phyloP scores from a whole-genome alignment of 2,888 invertebrate genomes.

The Caenorhabditis sp. region DNA sequence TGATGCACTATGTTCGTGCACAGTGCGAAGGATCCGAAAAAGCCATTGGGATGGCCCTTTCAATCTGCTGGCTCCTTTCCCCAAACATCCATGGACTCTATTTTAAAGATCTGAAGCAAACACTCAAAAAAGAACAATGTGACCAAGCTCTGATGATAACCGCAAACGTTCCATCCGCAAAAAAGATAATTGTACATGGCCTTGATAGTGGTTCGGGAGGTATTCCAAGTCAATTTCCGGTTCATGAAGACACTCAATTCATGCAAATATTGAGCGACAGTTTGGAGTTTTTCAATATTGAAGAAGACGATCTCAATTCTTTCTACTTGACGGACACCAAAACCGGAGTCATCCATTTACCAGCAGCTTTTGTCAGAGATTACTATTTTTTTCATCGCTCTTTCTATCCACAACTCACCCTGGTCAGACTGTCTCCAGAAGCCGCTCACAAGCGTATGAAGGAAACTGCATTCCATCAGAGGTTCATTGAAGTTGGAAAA shows the following conservation, averaged over 20 bases:
- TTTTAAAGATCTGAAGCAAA: conserved; percentile 99
- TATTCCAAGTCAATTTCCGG: conserved; percentile 98
- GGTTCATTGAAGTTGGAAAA: conserved; percentile 96
- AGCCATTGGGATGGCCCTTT: conserved; percentile 89
- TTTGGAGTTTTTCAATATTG: conserved; percentile 92
- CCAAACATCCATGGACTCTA: conserved; percentile 99
- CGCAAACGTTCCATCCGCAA: conserved; percentile 98
- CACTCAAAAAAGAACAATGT: conserved; percentile 97
- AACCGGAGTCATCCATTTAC: conserved; percentile 97
- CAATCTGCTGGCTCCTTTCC: conserved; percentile 97
- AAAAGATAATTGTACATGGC: conserved; percentile 88
- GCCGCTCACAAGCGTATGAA: conserved; percentile 91
- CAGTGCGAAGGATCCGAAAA: conserved; percentile 97
- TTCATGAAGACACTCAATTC: conserved; percentile 87
- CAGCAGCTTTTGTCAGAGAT: conserved; percentile 95
- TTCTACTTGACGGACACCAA: conserved; percentile 98
- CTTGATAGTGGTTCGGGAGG: conserved; percentile 90
- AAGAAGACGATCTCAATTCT: conserved; percentile 91
- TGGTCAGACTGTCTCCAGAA: conserved; percentile 94
- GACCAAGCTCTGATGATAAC: conserved; percentile 96
- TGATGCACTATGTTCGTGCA: conserved; percentile 98
- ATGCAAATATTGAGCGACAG: conserved; percentile 75
- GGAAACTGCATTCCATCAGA: conserved; percentile 76
- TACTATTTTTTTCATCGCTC: conserved; percentile 96
- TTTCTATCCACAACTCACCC: conserved; percentile 96